Percentiles rank a stretch among this genome's conserved stretches.
These are phyloP conservation scores for Epizoanthus illoricatus DNA, from an alignment of 92 coral and sea anemone species.

Conservation along the genomic window DNA sequence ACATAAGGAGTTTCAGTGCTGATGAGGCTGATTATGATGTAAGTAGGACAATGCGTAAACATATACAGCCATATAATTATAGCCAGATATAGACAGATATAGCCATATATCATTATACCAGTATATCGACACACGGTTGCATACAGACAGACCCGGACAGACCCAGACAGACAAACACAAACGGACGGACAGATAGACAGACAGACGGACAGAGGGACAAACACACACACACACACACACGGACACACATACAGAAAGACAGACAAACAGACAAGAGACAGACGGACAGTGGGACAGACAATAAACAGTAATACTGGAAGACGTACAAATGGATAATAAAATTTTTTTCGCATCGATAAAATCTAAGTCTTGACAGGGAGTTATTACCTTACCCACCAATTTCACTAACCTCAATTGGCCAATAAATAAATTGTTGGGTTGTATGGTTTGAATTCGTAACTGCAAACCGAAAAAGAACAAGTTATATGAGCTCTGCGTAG, in stretches of 20 bases:
- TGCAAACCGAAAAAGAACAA: too few relatives aligned
- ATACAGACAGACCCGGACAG: neutral
- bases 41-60: slow-evolving; percentile 26
- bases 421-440: too few relatives aligned
- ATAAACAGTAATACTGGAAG: neutral
- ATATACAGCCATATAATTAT: neutral
- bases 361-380: too few relatives aligned
- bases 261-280: neutral
- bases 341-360: too few relatives aligned
- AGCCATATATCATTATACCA: too few relatives aligned
- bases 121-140: neutral
- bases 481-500: too few relatives aligned
- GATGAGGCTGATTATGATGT: slow-evolving; percentile 99
- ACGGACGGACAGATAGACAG: neutral
- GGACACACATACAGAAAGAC: neutral
- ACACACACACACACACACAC: neutral
- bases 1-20: slow-evolving; percentile 61
- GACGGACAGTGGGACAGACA: too few relatives aligned
- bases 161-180: neutral
- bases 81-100: neutral
- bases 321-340: neutral
- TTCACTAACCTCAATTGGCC: too few relatives aligned
- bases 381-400: too few relatives aligned
- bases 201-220: neutral
- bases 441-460: too few relatives aligned